phyloP scores from a whole-genome alignment of 2,888 invertebrate genomes.

The Phasia obesa region DNA sequence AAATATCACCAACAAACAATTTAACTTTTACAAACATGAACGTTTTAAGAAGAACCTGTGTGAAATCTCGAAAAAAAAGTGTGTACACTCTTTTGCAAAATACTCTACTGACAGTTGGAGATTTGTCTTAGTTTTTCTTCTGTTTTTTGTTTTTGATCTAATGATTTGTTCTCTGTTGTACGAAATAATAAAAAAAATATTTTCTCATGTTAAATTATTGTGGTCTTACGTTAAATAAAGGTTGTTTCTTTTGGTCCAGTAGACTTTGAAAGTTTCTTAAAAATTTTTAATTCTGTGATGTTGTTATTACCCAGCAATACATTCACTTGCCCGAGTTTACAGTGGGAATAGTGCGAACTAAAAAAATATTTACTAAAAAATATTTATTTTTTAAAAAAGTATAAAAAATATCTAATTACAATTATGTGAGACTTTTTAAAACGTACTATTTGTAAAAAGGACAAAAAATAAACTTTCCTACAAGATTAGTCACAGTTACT shows the following conservation, averaged over 20 bases:
- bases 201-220: slow-evolving; percentile 57
- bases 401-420: too few relatives aligned
- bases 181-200: slow-evolving; percentile 3
- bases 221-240: slow-evolving; percentile 32
- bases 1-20: slow-evolving; percentile 44
- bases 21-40: slow-evolving; percentile 7
- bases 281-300: slow-evolving; percentile 36
- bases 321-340: not conserved
- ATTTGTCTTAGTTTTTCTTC: not conserved
- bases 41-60: not conserved
- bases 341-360: not conserved
- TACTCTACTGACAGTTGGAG: slow-evolving; percentile 31
- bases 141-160: slow-evolving; percentile 9
- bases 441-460: too few relatives aligned
- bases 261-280: slow-evolving; percentile 32
- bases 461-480: too few relatives aligned
- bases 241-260: not conserved
- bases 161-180: slow-evolving; percentile 16
- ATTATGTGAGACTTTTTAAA: too few relatives aligned
- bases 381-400: too few relatives aligned
- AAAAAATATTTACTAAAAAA: too few relatives aligned
- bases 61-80: not conserved
- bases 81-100: slow-evolving; percentile 13
- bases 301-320: slow-evolving; percentile 1
- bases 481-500: too few relatives aligned